Base-by-base conservation (phyloP, 2,888 invertebrate genomes). In the Cinara cedri region DNA sequence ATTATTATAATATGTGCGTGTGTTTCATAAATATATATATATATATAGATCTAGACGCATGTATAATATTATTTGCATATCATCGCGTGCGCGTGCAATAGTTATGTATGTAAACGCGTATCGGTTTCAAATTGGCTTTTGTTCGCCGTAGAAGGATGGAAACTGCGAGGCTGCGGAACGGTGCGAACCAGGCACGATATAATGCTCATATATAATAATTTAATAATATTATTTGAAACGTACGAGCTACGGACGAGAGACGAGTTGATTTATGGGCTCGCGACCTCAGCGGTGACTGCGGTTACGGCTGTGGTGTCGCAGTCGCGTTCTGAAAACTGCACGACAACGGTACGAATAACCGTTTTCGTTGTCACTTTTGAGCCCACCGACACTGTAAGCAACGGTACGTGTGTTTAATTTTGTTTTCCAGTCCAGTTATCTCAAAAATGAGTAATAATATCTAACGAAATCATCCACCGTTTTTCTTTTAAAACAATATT, bases 191-290 rank as follows among this genome's bases (percentile, higher is more conserved):
- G 24, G 24, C 44, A 66, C n/a, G 24, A 24, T 66, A 65, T 65
- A 65, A 34, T 19, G 34, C 9, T 65, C n/a, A n/a, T n/a, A n/a
- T n/a, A n/a, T n/a, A n/a, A n/a, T n/a, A n/a, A n/a, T n/a, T n/a
- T n/a, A n/a, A n/a, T n/a, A n/a, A n/a, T 4, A 63, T 21, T 46
- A 46, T 46, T 49, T 42, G 66, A 46, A 49, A 49, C 66, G 66
- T 24, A 24, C 21, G 24, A 46, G 21, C n/a, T 10, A 16, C n/a
- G 44, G 26, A 57, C 55, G n/a, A 14, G 63, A n/a, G 13, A 9
- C 19, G 66, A 24, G 66, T 66, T 66, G 66, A 66, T 49, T 66
- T 66, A 66, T 49, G 66, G 24, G 24, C 66, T 24, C 49, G 66
- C 24, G 46, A 46, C 65, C 46, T 4, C 24, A n/a, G 4, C 63